Evolutionary conservation across 2,113 vertebrate species (phyloP), one percentile per base, ranked within the genome.

Genomic region (Dinomys branickii): DNA sequence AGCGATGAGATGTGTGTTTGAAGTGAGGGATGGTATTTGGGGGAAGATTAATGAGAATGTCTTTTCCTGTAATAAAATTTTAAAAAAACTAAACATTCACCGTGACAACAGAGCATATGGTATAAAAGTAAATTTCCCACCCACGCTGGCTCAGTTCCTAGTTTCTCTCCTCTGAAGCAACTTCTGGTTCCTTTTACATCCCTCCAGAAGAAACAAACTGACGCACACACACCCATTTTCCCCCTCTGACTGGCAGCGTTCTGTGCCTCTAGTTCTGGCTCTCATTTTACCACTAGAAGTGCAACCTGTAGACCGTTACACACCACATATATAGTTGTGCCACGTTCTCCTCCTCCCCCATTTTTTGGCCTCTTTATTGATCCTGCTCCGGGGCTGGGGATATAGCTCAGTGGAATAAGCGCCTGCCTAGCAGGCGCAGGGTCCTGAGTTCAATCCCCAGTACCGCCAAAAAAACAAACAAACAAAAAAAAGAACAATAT

Each of bases 271-370:
- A 61, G 75, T 59, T 90, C 56, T 82, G 41, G 71, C 61, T 77
- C 69, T 59, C 24, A 28, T 38, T 58, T 54, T 16, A 63, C 47
- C 47, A 54, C 10, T 24, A 24, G 50, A 33, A 26, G 22, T 14
- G 17, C 9, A 67, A 22, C 59, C 24, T 54, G 24, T 33, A 44
- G 54, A 22, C 54, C 20, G 44, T 35, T 13, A 59, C 24, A 93
- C 16, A 41, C 8, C 52, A 7, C 14, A 44, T 16, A 38, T 7
- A n/a, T 0, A 58, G 28, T 54, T 13, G 4, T 14, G 3, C n/a
- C 28, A 38, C 24, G 1, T 59, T 20, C n/a, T 58, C 7, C 30
- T 28, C 20, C 61, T 28, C 28, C 20, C 0, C 35, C 41, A 8
- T 13, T 54, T 1, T 54, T 35, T 30, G 38, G 14, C 78, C 44